Evolutionary conservation across 2,113 vertebrate genomes (phyloP).

Genomic region (Neogobius melanostomus): DNA sequence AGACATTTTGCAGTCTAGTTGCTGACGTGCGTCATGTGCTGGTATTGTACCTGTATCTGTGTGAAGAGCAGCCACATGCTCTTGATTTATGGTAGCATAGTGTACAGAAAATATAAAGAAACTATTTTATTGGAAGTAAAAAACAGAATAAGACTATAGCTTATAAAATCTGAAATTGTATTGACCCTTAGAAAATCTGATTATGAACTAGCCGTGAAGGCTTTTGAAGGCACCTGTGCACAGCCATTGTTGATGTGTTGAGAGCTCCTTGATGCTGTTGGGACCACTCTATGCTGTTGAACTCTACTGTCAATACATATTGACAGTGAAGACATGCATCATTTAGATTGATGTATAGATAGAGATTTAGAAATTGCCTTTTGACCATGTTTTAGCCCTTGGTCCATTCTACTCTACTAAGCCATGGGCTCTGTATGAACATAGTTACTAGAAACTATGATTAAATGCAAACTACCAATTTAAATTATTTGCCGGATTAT

Average conservation of each 20-base stretch:
- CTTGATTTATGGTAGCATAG: slow-evolving; percentile 71
- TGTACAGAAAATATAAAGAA: slow-evolving; percentile 57
- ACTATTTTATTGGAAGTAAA: slow-evolving; percentile 35
- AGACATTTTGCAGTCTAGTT: slow-evolving; percentile 48
- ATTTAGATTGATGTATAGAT: too few relatives aligned
- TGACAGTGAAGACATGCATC: too few relatives aligned
- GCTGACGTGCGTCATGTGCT: slow-evolving; percentile 68
- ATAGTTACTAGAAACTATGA: too few relatives aligned
- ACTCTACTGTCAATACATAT: background rate
- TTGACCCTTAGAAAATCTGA: slow-evolving; percentile 15
- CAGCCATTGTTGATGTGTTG: slow-evolving; percentile 48
- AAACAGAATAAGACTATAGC: slow-evolving; percentile 9
- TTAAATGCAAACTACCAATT: too few relatives aligned
- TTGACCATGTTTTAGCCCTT: too few relatives aligned
- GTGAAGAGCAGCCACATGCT: slow-evolving; percentile 67
- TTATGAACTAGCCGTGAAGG: slow-evolving; percentile 23
- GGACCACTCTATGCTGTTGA: slow-evolving; percentile 19
- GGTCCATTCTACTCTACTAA: too few relatives aligned
- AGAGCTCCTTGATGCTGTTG: slow-evolving; percentile 59
- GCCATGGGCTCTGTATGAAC: too few relatives aligned
- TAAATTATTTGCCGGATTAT: too few relatives aligned
- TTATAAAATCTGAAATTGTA: slow-evolving; percentile 14
- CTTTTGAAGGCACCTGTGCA: slow-evolving; percentile 54
- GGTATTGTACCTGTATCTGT: slow-evolving; percentile 71
- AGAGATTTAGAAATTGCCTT: too few relatives aligned